Base-by-base conservation (phyloP, 2,797 vertebrate species). In the Microctenopoma steveboyesi region DNA sequence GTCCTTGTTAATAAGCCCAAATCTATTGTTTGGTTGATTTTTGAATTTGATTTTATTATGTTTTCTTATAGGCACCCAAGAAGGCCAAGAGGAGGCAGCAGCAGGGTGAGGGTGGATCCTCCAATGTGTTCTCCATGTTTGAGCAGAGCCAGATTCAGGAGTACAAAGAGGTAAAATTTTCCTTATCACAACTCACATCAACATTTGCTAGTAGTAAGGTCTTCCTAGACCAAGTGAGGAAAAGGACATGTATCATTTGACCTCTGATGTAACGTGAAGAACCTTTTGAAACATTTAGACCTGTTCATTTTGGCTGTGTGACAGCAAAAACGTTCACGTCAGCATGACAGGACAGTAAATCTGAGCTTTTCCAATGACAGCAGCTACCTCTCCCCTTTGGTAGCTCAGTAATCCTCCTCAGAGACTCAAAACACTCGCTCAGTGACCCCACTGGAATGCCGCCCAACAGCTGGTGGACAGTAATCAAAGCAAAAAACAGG, bases 81-180 rank as follows among this genome's bases (percentile, higher is more conserved):
- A 97, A 95, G 87, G 96, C 96, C 86, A 97, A 94, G 95, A 97
- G 95, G 94, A 97, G 95, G 92, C 95, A 94, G 92, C 95, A 93
- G 86, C 95, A 94, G 81, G 94, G 93, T 63, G 95, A 94, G 85
- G 94, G 95, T 27, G 96, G 96, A 54, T 95, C 95, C 91, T 97
- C 96, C 93, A 97, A 94, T 8, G 96, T 97, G 86, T 97, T 97
- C 94, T 97, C 96, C 91, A 97, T 97, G 96, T 98, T 98, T 69
- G 96, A 97, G 92, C 96, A 98, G 94, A 97, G 96, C 90, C 96
- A 98, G 93, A 98, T 98, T 84, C 96, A 98, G 94, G 96, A 97
- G 91, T 98, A 97, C 93, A 97, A 97, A 86, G 96, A 97, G 96
- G 96, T 96, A 86, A 91, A 68, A 4, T 49, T 74, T 46, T 72